Base-by-base conservation (phyloP, 2,797 vertebrate species). In the Periparus ater region DNA sequence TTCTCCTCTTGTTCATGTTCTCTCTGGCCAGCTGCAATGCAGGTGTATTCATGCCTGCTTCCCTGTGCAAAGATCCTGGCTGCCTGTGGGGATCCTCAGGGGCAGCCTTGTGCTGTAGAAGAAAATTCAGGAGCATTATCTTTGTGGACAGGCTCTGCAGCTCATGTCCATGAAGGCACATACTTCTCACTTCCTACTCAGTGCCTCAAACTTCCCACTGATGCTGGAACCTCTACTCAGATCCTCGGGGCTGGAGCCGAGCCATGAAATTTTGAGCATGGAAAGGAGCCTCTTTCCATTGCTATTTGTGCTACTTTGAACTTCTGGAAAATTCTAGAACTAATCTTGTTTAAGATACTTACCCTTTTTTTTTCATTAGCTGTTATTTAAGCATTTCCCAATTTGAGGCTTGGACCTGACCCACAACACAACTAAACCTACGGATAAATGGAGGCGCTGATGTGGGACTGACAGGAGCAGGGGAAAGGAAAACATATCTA, bases 121-220 rank as follows among this genome's bases (percentile, higher is more conserved):
- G 32, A 30, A 40, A 77, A 47, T 57, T 29, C 53, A 57, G 0
- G 0, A 67, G 9, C 15, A 16, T 23, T 55, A 0, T 42, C 30
- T 55, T 65, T 80, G 38, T 36, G 32, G 30, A 40, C 44, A 42
- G 45, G 17, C 6, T 90, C 44, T 86, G n/a, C 40, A 92, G 38
- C 27, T 89, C 44, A 27, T 2, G 3, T 38, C 60, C 78, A 57
- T 3, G 10, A 79, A 60, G 70, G 13, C 10, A 40, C 4, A 10
- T 16, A 76, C 47, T 76, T 73, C 48, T 77, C 29, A 82, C 40
- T n/a, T 89, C 48, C 60, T 70, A 38, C 70, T 80, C 30, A 65
- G 66, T 34, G 57, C 29, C 44, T 87, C 36, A 62, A 79, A 58
- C 29, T 81, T 88, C 51, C 38, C 42, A n/a, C 67, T 76, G 48